Conservation (phyloP, 1,140 invertebrate genomes). For the Drosophila erecta region DNA sequence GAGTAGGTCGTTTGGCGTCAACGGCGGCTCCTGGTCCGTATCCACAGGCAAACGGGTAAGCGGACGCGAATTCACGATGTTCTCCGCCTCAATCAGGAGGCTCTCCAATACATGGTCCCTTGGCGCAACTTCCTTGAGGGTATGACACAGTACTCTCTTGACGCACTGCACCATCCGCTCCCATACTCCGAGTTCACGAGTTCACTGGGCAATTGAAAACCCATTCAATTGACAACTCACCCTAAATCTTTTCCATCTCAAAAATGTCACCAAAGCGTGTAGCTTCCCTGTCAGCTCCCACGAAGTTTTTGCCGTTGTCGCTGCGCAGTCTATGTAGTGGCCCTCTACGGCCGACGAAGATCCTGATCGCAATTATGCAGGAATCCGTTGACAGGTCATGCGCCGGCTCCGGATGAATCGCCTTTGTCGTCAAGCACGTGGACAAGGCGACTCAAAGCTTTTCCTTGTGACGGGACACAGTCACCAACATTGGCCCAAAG, state of each 20-base stretch:
- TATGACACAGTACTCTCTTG: not conserved
- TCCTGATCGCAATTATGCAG: not conserved
- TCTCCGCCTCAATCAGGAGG: conserved; percentile 18
- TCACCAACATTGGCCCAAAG: conserved; percentile 11
- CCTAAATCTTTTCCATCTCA: not conserved
- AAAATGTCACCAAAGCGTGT: conserved; percentile 12
- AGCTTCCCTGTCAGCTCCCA: conserved; percentile 20
- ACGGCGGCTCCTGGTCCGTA: conserved; percentile 20
- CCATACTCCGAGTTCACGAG: not conserved
- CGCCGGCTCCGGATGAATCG: conserved; percentile 9
- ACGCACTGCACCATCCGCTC: not conserved
- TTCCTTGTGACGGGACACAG: conserved; percentile 2
- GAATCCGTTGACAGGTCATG: conserved; percentile 22
- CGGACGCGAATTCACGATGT: conserved; percentile 19
- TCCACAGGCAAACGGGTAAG: conserved; percentile 15
- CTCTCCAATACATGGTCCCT: conserved; percentile 16
- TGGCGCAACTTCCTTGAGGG: not conserved
- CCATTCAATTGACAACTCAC: not conserved
- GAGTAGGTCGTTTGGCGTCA: not conserved
- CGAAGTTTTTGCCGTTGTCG: conserved; percentile 26
- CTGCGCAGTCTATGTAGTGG: conserved; percentile 13
- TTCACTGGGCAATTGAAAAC: not conserved
- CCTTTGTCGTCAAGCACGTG: conserved; percentile 14
- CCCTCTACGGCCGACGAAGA: conserved; percentile 5
- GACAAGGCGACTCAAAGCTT: conserved; percentile 15